Conservation (phyloP, 1,140 invertebrate species). For the Neuroterus valhalla region DNA sequence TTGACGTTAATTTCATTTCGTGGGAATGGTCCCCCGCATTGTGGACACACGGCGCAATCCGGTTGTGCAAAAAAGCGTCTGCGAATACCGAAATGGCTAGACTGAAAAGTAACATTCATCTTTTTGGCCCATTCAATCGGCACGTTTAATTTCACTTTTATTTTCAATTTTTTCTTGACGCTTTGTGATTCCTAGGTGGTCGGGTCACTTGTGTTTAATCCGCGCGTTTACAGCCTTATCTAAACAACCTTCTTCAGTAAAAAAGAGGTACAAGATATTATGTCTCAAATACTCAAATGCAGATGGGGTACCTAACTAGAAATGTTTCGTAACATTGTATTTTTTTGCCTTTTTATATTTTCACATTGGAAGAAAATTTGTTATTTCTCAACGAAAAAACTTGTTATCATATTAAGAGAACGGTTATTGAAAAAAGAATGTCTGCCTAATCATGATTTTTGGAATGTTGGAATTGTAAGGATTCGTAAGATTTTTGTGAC, state of each 20-base stretch:
- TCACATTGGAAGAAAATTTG: too few species aligned
- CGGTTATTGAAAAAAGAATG: too few species aligned
- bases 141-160: not conserved
- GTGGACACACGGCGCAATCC: not conserved
- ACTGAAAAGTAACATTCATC: slow-evolving; percentile 13
- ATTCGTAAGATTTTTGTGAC: too few species aligned
- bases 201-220: not conserved
- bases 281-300: too few species aligned
- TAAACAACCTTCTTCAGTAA: not conserved
- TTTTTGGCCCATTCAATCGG: slow-evolving; percentile 2
- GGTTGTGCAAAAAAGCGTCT: not conserved
- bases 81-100: slow-evolving; percentile 5
- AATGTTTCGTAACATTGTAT: too few species aligned
- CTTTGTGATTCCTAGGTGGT: not conserved
- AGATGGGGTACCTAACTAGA: too few species aligned
- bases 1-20: not conserved
- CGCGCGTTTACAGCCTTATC: not conserved
- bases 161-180: not conserved
- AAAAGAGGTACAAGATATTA: too few species aligned
- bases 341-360: too few species aligned
- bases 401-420: too few species aligned
- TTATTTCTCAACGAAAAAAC: too few species aligned
- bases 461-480: too few species aligned
- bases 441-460: too few species aligned
- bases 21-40: slow-evolving; percentile 6